A percentile compares a stretch with the other conserved stretches of the same genome.
phyloP scores from a whole-genome alignment of 2,113 vertebrate genomes.

The Hypanus sabinus region DNA sequence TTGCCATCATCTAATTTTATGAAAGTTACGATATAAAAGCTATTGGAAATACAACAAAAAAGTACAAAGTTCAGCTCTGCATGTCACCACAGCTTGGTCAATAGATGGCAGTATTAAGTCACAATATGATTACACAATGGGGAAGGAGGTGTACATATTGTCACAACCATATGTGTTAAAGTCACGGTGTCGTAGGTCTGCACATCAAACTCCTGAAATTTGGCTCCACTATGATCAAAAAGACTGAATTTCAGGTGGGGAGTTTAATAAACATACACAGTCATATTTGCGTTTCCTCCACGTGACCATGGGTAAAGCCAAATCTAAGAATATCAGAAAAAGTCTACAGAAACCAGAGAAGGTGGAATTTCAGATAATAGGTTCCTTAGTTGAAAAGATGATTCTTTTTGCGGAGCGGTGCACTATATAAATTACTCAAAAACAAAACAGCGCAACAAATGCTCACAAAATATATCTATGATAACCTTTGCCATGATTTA shows the following conservation, averaged over 20 bases:
- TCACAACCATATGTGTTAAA: too few relatives aligned
- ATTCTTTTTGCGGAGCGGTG: neutral
- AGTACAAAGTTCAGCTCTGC: neutral
- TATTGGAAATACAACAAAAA: neutral
- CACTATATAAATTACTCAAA: neutral
- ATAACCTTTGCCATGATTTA: neutral
- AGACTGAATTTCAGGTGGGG: too few relatives aligned
- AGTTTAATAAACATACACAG: too few relatives aligned
- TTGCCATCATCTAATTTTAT: neutral
- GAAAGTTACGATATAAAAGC: neutral
- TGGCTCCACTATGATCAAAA: too few relatives aligned
- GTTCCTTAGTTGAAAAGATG: neutral
- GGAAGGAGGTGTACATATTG: neutral
- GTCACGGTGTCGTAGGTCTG: too few relatives aligned
- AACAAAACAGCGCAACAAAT: neutral
- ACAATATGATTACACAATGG: neutral
- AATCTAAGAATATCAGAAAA: too few relatives aligned
- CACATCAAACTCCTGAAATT: too few relatives aligned
- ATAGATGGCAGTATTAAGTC: constrained; percentile 17
- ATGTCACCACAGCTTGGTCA: neutral
- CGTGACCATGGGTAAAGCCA: too few relatives aligned
- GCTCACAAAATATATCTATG: neutral
- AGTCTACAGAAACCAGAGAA: too few relatives aligned
- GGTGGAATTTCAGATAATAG: neutral
- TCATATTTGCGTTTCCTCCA: too few relatives aligned